A percentile compares a stretch with the other conserved stretches of the same genome.
phyloP scores from a whole-genome alignment of 1,140 invertebrate species.

The Himalopsyche phryganea region DNA sequence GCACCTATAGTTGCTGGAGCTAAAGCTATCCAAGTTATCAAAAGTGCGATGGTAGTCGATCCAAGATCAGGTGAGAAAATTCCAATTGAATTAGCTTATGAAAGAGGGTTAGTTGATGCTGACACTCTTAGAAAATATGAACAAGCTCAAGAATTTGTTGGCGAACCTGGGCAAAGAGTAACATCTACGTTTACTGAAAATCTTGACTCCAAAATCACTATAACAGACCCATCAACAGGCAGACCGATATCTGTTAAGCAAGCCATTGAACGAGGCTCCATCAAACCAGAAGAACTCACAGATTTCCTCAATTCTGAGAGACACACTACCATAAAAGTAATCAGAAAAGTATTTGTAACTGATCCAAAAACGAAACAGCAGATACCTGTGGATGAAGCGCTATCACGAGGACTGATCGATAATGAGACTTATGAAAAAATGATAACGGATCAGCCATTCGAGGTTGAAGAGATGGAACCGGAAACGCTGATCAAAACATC shows the following conservation, averaged over 20 bases:
- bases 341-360: conserved; percentile 50
- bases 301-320: conserved; percentile 40
- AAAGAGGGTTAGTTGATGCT: conserved; percentile 71
- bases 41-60: conserved; percentile 66
- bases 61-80: conserved; percentile 73
- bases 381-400: conserved; percentile 60
- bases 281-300: conserved; percentile 41
- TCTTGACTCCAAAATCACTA: conserved; percentile 19
- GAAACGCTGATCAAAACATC: conserved; percentile 31
- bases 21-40: conserved; percentile 53
- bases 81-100: conserved; percentile 74
- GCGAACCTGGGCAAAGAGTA: conserved; percentile 9
- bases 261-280: conserved; percentile 66
- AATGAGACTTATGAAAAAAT: conserved; percentile 48
- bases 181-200: conserved; percentile 6
- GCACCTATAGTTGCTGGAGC: conserved; percentile 66
- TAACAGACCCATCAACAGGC: conserved; percentile 63
- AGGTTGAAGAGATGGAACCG: conserved; percentile 32
- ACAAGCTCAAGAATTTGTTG: conserved; percentile 36
- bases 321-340: conserved; percentile 16
- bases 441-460: conserved; percentile 25
- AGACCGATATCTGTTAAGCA: conserved; percentile 65
- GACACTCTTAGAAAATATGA: conserved; percentile 57
- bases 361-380: conserved; percentile 62
- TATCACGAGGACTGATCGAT: conserved; percentile 61